Evolutionary conservation across 2,797 vertebrate species (phyloP).

Genomic region (Helostoma temminkii): DNA sequence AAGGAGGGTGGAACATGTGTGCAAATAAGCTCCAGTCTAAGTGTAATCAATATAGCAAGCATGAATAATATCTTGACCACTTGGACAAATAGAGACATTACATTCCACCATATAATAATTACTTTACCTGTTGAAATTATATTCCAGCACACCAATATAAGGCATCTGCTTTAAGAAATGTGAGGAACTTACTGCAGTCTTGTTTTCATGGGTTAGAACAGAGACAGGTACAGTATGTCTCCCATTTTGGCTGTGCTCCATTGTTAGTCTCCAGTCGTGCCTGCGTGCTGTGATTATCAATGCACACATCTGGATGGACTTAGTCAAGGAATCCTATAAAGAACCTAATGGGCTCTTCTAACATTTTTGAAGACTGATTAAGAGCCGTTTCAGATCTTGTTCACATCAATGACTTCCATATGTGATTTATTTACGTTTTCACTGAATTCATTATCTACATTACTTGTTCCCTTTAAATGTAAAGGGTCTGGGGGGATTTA

Average conservation of each 20-base stretch:
- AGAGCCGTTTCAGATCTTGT: constrained; percentile 76
- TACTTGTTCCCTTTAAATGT: constrained; percentile 44
- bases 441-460: constrained; percentile 61
- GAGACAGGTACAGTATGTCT: constrained; percentile 47
- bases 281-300: constrained; percentile 74
- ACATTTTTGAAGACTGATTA: constrained; percentile 82
- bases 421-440: constrained; percentile 75
- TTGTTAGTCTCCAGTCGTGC: constrained; percentile 73
- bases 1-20: no score
- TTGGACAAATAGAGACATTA: not conserved
- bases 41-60: not conserved
- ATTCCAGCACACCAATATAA: constrained; percentile 2
- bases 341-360: constrained; percentile 77
- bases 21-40: not conserved
- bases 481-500: constrained; percentile 4
- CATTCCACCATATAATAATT: not conserved
- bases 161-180: constrained; percentile 13
- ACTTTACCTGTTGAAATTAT: not conserved
- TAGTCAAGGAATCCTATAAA: constrained; percentile 83
- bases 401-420: constrained; percentile 79
- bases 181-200: constrained; percentile 26
- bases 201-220: constrained; percentile 48
- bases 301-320: constrained; percentile 82
- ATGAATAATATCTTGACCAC: not conserved
- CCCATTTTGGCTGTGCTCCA: constrained; percentile 45